A percentile compares a stretch with the other conserved stretches of the same genome.
phyloP scores from a whole-genome alignment of 2,113 vertebrate species.

The Pholis gunnellus region DNA sequence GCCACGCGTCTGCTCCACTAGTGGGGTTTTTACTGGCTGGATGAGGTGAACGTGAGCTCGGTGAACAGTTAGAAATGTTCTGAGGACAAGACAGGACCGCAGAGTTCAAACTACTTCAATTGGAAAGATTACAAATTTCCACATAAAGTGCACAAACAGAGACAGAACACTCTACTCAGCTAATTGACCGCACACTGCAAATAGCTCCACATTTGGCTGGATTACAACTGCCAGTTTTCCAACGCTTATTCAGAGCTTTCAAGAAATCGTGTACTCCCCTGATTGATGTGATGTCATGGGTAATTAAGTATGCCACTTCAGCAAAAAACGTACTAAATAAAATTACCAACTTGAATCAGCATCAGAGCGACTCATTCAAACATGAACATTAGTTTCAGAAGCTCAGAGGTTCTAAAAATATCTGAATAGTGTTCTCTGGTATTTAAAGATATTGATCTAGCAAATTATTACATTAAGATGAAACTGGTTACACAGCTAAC shows the following conservation, averaged over 20 bases:
- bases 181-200: background rate
- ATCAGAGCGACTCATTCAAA: background rate
- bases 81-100: background rate
- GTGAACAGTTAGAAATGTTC: conserved; percentile 38
- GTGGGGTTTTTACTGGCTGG: conserved; percentile 30
- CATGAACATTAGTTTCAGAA: background rate
- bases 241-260: background rate
- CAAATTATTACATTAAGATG: too few relatives aligned
- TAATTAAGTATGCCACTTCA: background rate
- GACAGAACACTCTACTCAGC: background rate
- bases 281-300: conserved; percentile 7
- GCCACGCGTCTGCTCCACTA: background rate
- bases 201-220: background rate
- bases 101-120: background rate
- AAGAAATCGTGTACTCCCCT: background rate
- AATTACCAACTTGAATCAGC: conserved; percentile 13
- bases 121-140: background rate
- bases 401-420: background rate
- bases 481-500: too few relatives aligned
- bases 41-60: conserved; percentile 4
- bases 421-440: too few relatives aligned
- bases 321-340: background rate
- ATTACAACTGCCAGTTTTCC: background rate
- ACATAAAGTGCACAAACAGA: background rate
- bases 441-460: too few relatives aligned